Evolutionary conservation across 2,888 invertebrate genomes (phyloP).

Genomic region (Pharmacophagus antenor): DNA sequence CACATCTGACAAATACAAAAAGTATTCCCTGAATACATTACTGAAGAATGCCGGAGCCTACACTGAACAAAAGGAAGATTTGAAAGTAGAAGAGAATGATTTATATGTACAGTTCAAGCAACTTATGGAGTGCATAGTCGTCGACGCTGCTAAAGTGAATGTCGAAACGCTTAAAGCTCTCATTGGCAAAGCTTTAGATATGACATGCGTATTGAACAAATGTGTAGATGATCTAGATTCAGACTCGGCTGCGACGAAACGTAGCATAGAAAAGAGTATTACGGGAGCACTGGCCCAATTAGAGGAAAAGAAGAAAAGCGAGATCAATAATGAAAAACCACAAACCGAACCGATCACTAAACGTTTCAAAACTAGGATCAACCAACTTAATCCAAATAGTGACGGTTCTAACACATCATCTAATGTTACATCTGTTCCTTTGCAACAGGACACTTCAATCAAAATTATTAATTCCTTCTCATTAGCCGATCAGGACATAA

Average conservation of each 20-base stretch:
- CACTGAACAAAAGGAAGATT: constrained; percentile 22
- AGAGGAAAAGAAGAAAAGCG: constrained; percentile 11
- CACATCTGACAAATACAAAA: constrained; percentile 40
- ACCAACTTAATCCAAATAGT: constrained; percentile 5
- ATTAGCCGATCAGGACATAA: constrained; percentile 34
- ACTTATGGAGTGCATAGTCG: constrained; percentile 47
- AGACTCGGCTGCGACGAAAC: constrained; percentile 27
- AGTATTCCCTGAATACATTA: constrained; percentile 44
- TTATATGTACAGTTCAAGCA: constrained; percentile 51
- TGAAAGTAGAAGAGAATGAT: constrained; percentile 39
- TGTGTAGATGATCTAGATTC: constrained; percentile 37
- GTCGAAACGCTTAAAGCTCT: constrained; percentile 43
- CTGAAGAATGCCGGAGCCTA: constrained; percentile 37
- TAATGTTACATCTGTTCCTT: neutral
- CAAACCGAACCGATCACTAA: constrained; percentile 19
- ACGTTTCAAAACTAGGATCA: constrained; percentile 25
- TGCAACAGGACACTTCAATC: constrained; percentile 24
- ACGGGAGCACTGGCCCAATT: constrained; percentile 38
- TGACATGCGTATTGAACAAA: constrained; percentile 48
- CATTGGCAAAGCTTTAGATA: constrained; percentile 51
- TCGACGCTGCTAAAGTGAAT: constrained; percentile 47
- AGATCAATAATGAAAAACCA: constrained; percentile 11
- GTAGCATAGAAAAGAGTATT: constrained; percentile 46
- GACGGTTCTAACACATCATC: neutral
- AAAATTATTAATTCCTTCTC: constrained; percentile 38